phyloP scores from a whole-genome alignment of 2,888 invertebrate species.

The Trachelus iudaicus region DNA sequence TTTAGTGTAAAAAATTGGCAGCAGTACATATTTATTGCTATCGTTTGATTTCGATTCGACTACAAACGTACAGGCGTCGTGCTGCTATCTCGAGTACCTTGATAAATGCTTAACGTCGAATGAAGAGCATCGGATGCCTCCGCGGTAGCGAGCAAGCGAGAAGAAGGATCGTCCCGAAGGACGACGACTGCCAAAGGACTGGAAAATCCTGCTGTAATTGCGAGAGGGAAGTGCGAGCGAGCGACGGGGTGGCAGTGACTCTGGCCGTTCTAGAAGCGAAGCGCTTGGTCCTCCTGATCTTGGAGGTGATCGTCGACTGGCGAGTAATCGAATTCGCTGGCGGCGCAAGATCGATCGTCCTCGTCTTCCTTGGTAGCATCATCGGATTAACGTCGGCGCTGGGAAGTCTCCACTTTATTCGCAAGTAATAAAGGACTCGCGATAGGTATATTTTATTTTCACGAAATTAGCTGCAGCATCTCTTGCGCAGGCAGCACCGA shows the following conservation, averaged over 20 bases:
- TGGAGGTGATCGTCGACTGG: conserved; percentile 55
- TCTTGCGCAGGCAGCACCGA: conserved; percentile 36
- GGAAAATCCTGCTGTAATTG: conserved; percentile 9
- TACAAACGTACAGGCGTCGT: too few relatives aligned
- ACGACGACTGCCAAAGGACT: too few relatives aligned
- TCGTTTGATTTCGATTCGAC: too few relatives aligned
- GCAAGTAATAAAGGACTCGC: conserved; percentile 15
- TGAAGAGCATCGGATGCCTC: too few relatives aligned
- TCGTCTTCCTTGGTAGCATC: conserved; percentile 45
- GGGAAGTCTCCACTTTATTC: conserved; percentile 44
- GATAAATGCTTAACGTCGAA: too few relatives aligned
- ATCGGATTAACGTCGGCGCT: conserved; percentile 52
- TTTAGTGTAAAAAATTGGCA: too few relatives aligned
- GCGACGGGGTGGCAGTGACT: conserved; percentile 47
- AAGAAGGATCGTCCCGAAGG: too few relatives aligned
- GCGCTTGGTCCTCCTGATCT: conserved; percentile 48
- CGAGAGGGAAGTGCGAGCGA: conserved; percentile 47
- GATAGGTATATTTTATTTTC: background rate
- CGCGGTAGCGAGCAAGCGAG: too few relatives aligned
- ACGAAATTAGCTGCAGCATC: background rate
- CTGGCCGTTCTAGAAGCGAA: conserved; percentile 54
- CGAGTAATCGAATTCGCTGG: conserved; percentile 53
- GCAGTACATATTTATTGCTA: too few relatives aligned
- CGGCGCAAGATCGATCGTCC: conserved; percentile 45
- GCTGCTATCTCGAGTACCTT: too few relatives aligned